Evolutionary conservation across 1,140 invertebrate genomes (phyloP), one percentile per base, ranked within the genome.

Genomic region (Papilio polytes): DNA sequence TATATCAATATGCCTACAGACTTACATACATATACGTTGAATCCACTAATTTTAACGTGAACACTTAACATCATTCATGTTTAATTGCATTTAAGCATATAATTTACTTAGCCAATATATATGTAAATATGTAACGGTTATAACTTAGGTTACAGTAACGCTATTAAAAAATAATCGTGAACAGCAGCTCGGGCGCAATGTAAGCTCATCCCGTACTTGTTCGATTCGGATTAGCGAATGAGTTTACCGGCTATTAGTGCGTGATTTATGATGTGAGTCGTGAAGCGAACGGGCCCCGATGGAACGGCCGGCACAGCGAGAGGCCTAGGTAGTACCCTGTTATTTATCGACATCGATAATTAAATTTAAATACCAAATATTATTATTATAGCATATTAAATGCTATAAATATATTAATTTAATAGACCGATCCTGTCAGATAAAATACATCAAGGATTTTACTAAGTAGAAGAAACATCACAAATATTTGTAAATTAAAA

Each of bases 241-340:
- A 88, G 87, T 91, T 92, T 93, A 91, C 88, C 88, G 88, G 90
- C 90, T 92, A 92, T 94, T 94, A 93, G 87, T 80, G 83, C 81
- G 90, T 92, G 92, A 94, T 94, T 94, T 94, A 94, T 89, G 92
- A 92, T 87, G 87, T 88, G 91, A 92, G 89, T 83, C 84, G 86
- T 79, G 82, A 86, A 86, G 81, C 85, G 83, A 85, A 81, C 88
- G 88, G 84, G 85, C 86, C 81, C 78, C 88, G 85, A 86, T 82
- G 87, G 83, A 85, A 83, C 82, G 85, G 85, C 82, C 83, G 76
- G 85, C 89, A 84, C 91, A 91, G 92, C 92, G 86, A 90, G 92
- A 90, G 82, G 87, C 83, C 87, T 85, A 89, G 88, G 66, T 82
- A 83, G 81, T 81, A 53, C 31, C 66, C 44, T 73, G 20, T 77